phyloP scores from a whole-genome alignment of 1,140 invertebrate species.

The Aporrectodea caliginosa region DNA sequence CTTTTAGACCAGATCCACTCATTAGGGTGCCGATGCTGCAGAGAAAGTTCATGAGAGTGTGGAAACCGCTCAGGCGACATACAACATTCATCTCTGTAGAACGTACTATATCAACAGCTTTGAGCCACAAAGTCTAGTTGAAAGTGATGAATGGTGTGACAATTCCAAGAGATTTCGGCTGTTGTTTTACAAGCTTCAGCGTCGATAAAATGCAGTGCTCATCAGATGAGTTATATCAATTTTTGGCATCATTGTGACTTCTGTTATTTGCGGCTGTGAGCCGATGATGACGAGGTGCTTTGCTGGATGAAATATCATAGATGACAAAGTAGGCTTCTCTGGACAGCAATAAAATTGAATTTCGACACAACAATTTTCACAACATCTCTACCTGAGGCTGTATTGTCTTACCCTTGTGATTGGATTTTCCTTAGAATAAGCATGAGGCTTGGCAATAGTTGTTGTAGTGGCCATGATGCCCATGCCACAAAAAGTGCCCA shows the following conservation, averaged over 20 bases:
- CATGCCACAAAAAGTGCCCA: conserved; percentile 45
- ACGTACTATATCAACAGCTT: not conserved
- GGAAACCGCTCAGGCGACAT: no score
- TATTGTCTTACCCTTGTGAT: no score
- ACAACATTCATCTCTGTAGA: not conserved
- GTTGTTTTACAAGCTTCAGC: not conserved
- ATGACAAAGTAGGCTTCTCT: no score
- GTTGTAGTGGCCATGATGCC: conserved; percentile 37
- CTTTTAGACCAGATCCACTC: conserved; percentile 49
- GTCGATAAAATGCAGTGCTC: not conserved
- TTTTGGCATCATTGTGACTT: not conserved
- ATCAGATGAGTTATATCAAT: not conserved
- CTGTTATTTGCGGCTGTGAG: not conserved
- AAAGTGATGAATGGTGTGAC: not conserved
- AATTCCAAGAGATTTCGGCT: not conserved
- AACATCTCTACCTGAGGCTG: no score
- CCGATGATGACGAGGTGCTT: not conserved
- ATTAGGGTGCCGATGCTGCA: conserved; percentile 51
- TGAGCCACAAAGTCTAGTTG: not conserved
- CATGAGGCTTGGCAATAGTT: not conserved
- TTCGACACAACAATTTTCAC: no score
- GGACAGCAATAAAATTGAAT: no score
- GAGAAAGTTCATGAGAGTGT: conserved; percentile 37
- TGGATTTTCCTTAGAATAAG: no score
- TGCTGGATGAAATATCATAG: no score